Evolutionary conservation across 35 echinoderm and acorn worm species (phyloP).

Genomic region (Ophioderma brevispina): DNA sequence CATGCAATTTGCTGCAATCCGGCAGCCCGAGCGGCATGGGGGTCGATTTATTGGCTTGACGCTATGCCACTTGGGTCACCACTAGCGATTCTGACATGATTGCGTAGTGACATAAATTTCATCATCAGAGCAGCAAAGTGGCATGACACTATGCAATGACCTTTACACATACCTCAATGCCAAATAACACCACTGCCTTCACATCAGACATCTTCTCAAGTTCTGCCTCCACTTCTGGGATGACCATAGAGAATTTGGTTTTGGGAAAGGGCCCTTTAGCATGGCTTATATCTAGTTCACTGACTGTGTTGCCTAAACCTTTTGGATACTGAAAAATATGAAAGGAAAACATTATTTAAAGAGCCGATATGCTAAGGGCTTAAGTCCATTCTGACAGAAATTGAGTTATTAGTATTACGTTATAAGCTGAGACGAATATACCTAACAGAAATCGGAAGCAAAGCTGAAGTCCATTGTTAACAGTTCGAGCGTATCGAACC

Average conservation of each 20-base stretch:
- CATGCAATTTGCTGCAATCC: not conserved
- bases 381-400: not conserved
- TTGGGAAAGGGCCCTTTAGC: conserved; percentile 78
- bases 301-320: conserved; percentile 79
- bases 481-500: too few relatives aligned
- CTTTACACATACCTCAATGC: conserved; percentile 89
- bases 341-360: not conserved
- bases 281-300: conserved; percentile 70
- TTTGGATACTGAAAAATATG: conserved; percentile 79
- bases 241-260: conserved; percentile 94
- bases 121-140: too few relatives aligned
- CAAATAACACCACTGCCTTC: conserved; percentile 88
- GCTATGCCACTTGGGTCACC: too few relatives aligned
- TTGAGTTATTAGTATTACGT: too few relatives aligned
- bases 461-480: too few relatives aligned
- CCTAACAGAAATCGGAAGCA: too few relatives aligned
- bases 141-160: too few relatives aligned
- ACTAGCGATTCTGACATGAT: too few relatives aligned
- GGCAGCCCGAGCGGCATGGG: too few relatives aligned
- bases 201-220: conserved; percentile 46
- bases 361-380: not conserved
- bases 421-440: too few relatives aligned
- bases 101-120: too few relatives aligned
- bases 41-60: too few relatives aligned
- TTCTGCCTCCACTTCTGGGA: conserved; percentile 82